Evolutionary conservation across 2,113 vertebrate species (phyloP).

Genomic region (Ophiodon elongatus): DNA sequence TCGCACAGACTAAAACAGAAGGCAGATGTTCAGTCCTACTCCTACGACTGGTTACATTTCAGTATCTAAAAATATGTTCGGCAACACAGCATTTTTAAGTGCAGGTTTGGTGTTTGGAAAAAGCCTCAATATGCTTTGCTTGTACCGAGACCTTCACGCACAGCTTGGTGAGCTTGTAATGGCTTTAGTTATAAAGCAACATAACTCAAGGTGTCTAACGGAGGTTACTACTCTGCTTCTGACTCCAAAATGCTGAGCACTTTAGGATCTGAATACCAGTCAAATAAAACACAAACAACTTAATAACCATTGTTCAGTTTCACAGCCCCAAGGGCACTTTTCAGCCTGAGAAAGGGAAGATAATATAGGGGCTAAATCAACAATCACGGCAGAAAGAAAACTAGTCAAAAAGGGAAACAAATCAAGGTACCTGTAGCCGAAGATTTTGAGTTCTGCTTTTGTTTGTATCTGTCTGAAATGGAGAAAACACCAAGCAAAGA

Average conservation of each 20-base stretch:
- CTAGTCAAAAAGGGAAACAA: conserved; percentile 42
- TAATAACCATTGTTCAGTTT: conserved; percentile 46
- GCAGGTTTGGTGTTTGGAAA: not conserved
- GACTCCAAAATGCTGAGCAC: conserved; percentile 6
- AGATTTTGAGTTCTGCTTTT: conserved; percentile 90
- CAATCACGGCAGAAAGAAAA: conserved; percentile 36
- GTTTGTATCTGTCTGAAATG: conserved; percentile 92
- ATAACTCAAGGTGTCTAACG: not conserved
- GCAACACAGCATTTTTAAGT: not conserved
- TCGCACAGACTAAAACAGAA: conserved; percentile 89
- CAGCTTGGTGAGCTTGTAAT: not conserved
- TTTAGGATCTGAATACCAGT: conserved; percentile 38
- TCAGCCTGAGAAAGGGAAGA: conserved; percentile 38
- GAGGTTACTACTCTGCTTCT: conserved; percentile 28
- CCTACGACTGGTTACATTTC: not conserved
- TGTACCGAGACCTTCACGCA: not conserved
- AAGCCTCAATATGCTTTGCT: not conserved
- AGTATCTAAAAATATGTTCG: conserved; percentile 7
- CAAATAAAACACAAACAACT: conserved; percentile 51
- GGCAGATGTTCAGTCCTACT: conserved; percentile 18
- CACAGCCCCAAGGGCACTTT: conserved; percentile 39
- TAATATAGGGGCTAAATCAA: conserved; percentile 38
- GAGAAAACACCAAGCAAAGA: conserved; percentile 69
- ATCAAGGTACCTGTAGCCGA: conserved; percentile 83
- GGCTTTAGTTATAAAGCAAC: not conserved